A percentile compares a stretch with the other conserved stretches of the same genome.
Evolutionary conservation across 2,888 invertebrate species (phyloP).

Genomic region (Coenonympha arcania): DNA sequence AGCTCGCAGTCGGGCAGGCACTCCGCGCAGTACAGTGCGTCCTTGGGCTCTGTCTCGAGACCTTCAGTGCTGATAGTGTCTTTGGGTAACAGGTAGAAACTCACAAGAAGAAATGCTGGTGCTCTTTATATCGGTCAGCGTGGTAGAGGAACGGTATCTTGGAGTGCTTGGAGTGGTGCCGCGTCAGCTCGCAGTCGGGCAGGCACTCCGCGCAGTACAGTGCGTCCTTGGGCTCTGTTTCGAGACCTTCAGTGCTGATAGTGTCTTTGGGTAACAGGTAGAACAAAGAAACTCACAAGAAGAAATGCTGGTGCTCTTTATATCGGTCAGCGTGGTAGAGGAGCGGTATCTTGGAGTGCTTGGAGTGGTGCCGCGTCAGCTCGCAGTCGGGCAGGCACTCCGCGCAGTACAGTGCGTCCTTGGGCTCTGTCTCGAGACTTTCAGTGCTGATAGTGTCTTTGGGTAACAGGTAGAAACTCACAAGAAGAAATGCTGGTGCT

Average conservation of each 20-base stretch:
- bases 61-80: conserved; percentile 39
- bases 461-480: conserved; percentile 44
- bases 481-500: conserved; percentile 15
- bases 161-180: conserved; percentile 44
- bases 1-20: conserved; percentile 75
- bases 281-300: conserved; percentile 32
- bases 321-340: background rate
- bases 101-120: conserved; percentile 20
- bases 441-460: conserved; percentile 30
- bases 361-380: conserved; percentile 47
- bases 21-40: conserved; percentile 71
- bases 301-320: conserved; percentile 17
- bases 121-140: conserved; percentile 18
- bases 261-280: conserved; percentile 43
- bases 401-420: conserved; percentile 72
- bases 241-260: conserved; percentile 45
- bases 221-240: conserved; percentile 69
- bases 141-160: conserved; percentile 28
- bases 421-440: conserved; percentile 65
- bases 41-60: conserved; percentile 65
- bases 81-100: conserved; percentile 43
- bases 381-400: conserved; percentile 76
- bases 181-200: conserved; percentile 70
- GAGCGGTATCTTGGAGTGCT: conserved; percentile 34
- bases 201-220: conserved; percentile 73